Conservation (phyloP, 2,797 vertebrate genomes). For the Taenioides sp. region DNA sequence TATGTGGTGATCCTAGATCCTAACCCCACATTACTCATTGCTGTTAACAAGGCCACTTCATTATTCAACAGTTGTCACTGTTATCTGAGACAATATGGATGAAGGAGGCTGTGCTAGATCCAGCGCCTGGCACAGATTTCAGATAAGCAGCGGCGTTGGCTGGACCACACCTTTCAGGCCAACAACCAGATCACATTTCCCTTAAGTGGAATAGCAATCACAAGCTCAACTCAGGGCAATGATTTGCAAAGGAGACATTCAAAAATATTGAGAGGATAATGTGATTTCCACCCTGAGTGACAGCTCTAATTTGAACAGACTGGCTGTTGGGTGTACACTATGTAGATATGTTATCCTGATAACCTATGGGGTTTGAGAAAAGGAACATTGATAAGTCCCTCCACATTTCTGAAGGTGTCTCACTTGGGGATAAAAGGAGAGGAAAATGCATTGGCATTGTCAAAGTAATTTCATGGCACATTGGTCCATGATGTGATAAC, state of each 20-base stretch:
- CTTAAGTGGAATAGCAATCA: slow-evolving; percentile 2
- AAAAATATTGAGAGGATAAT: slow-evolving; percentile 29
- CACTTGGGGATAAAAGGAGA: slow-evolving; percentile 1
- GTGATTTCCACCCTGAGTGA: slow-evolving; percentile 25
- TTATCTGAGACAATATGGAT: slow-evolving; percentile 42
- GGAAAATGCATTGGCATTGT: slow-evolving; percentile 20
- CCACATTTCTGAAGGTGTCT: slow-evolving; percentile 24
- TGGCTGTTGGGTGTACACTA: slow-evolving; percentile 4
- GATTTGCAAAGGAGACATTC: slow-evolving; percentile 18
- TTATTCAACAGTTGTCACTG: slow-evolving; percentile 54
- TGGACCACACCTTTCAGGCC: slow-evolving; percentile 18
- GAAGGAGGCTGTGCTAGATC: slow-evolving; percentile 11
- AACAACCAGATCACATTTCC: slow-evolving; percentile 27
- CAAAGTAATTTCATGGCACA: slow-evolving; percentile 53
- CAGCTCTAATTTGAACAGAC: slow-evolving; percentile 33
- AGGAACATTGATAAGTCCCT: slow-evolving; percentile 12
- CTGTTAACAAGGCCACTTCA: slow-evolving; percentile 38
- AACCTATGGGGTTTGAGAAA: slow-evolving; percentile 12
- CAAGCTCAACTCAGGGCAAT: background rate
- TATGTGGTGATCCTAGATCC: slow-evolving; percentile 32
- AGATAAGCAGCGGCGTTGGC: slow-evolving; percentile 2
- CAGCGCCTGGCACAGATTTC: slow-evolving; percentile 56
- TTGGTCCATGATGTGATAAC: slow-evolving; percentile 34
- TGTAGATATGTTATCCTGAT: slow-evolving; percentile 23
- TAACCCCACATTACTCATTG: slow-evolving; percentile 51